phyloP scores from a whole-genome alignment of 2,797 vertebrate species.

The Macropus fuliginosus region DNA sequence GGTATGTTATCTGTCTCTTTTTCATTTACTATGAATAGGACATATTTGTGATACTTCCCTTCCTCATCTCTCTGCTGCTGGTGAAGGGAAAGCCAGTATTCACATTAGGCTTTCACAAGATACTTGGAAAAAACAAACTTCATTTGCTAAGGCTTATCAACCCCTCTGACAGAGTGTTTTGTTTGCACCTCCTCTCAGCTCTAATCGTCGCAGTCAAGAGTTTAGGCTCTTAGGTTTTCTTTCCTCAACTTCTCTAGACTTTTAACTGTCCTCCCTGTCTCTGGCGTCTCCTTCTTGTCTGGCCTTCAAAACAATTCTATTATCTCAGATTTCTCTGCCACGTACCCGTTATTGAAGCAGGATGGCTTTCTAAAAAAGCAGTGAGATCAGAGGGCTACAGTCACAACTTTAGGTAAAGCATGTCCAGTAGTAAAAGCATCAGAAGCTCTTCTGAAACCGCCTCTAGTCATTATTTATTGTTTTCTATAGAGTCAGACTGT shows the following conservation, averaged over 20 bases:
- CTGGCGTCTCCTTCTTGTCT: background rate
- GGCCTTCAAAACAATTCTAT: background rate
- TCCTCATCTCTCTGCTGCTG: background rate
- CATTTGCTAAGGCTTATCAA: background rate
- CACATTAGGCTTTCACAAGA: background rate
- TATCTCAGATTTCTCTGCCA: background rate
- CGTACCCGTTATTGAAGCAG: background rate
- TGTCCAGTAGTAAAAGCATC: background rate
- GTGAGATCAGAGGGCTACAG: background rate
- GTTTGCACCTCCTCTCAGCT: no score
- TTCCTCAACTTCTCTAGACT: background rate
- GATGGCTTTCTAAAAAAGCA: background rate
- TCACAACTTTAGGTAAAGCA: background rate
- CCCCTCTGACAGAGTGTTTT: background rate
- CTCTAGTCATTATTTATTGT: background rate
- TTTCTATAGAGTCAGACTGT: background rate
- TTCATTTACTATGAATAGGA: background rate
- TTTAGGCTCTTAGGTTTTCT: background rate
- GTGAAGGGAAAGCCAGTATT: background rate
- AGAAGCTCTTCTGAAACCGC: background rate
- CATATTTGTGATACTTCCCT: background rate
- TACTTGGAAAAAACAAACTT: background rate
- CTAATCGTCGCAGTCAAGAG: background rate
- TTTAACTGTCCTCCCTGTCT: background rate
- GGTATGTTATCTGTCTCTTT: background rate